These are phyloP conservation scores for Malacoctenus gilli DNA, from an alignment of 2,797 vertebrate genomes.

Conservation along the genomic window DNA sequence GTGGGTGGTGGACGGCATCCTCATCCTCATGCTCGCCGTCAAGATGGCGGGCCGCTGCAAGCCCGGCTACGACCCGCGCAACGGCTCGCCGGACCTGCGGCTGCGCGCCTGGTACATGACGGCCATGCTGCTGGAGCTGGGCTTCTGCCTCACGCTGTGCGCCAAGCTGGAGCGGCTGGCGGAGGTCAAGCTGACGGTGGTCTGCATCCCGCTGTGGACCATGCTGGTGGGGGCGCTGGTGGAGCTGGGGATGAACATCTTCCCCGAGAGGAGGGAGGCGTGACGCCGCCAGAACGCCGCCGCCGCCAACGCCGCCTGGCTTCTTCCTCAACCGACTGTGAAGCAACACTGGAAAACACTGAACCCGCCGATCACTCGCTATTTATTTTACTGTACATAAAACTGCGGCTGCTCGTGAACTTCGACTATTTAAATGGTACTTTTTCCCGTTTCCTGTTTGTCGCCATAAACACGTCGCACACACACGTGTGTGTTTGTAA, in stretches of 20 bases:
- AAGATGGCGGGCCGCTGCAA: slow-evolving; percentile 95
- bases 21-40: slow-evolving; percentile 92
- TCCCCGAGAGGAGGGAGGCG: slow-evolving; percentile 86
- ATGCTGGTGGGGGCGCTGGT: slow-evolving; percentile 89
- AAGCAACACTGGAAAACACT: no score
- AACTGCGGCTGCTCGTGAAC: no score
- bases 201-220: slow-evolving; percentile 93
- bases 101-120: slow-evolving; percentile 92
- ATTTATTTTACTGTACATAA: no score
- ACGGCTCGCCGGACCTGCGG: slow-evolving; percentile 89
- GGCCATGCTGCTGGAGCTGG: slow-evolving; percentile 92
- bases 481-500: no score
- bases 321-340: no score
- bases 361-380: no score
- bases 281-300: no score
- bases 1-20: slow-evolving; percentile 95
- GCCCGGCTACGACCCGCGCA: slow-evolving; percentile 90
- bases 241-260: slow-evolving; percentile 91
- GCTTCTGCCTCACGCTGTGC: slow-evolving; percentile 93
- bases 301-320: no score
- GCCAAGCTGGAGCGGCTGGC: slow-evolving; percentile 89
- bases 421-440: no score
- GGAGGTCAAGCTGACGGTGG: slow-evolving; percentile 86
- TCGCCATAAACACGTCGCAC: no score
- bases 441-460: no score